Conservation (phyloP, 1,140 invertebrate species). For the Heliothis virescens region DNA sequence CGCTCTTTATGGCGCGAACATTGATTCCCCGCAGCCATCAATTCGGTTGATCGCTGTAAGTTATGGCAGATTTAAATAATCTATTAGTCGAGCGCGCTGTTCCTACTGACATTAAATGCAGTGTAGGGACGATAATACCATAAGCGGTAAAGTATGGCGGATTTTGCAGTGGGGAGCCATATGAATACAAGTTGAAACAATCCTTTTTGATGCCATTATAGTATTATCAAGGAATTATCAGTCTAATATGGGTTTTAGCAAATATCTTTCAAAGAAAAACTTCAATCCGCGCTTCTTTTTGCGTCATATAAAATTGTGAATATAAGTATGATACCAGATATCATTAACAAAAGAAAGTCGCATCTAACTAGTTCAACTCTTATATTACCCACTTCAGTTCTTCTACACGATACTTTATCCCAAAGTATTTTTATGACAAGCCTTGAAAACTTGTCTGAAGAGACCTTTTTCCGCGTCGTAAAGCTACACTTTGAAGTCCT, state of each 20-base stretch:
- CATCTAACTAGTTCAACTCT: no score
- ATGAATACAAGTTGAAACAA: no score
- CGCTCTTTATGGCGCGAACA: slow-evolving; percentile 19
- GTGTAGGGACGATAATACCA: neutral
- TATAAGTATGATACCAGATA: no score
- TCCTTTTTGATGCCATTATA: no score
- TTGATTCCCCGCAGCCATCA: slow-evolving; percentile 13
- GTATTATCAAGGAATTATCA: no score
- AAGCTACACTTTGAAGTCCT: slow-evolving; percentile 3
- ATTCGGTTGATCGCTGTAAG: slow-evolving; percentile 18
- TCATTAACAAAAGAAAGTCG: no score
- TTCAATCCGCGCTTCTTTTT: no score
- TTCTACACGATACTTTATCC: neutral
- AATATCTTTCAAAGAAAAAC: no score
- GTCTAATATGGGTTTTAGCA: no score
- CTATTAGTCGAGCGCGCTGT: neutral
- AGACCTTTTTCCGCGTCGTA: slow-evolving; percentile 1
- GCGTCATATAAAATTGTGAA: no score
- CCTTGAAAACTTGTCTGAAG: neutral
- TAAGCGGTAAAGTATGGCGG: neutral
- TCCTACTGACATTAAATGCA: slow-evolving; percentile 4
- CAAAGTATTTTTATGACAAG: neutral
- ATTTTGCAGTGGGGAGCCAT: neutral
- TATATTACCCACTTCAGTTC: neutral
- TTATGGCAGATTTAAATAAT: slow-evolving; percentile 28